A percentile compares a stretch with the other conserved stretches of the same genome.
Conservation (phyloP, 2,888 invertebrate genomes). For the Lithophane leautieri region DNA sequence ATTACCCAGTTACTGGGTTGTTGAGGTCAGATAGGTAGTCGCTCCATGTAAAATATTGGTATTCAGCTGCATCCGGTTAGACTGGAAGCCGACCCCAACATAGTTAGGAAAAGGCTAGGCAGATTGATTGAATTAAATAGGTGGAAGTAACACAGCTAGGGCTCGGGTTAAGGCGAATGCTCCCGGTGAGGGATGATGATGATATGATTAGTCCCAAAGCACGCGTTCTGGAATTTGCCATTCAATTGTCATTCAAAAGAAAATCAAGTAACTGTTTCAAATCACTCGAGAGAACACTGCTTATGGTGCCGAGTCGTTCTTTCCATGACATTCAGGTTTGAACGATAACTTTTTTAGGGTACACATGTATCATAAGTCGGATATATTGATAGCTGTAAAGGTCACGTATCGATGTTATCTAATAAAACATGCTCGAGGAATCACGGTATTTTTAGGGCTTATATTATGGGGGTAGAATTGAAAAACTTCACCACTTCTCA, state of each 20-base stretch:
- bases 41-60: too few species aligned
- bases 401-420: constrained; percentile 53
- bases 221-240: neutral
- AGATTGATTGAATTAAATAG: too few species aligned
- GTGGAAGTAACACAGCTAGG: too few species aligned
- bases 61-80: too few species aligned
- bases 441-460: constrained; percentile 25
- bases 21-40: too few species aligned
- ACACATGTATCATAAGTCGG: constrained; percentile 39
- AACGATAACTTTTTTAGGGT: constrained; percentile 42
- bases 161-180: too few species aligned
- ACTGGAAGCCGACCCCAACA: too few species aligned
- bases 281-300: neutral
- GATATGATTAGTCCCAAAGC: neutral
- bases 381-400: constrained; percentile 50
- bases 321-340: constrained; percentile 43
- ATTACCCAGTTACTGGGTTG: too few species aligned
- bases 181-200: neutral
- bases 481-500: neutral
- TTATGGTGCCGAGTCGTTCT: neutral
- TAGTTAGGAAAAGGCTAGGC: too few species aligned
- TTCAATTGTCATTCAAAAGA: neutral
- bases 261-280: neutral
- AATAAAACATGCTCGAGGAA: constrained; percentile 30
- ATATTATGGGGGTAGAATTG: neutral